These are phyloP conservation scores for Eilema sororculum DNA, from an alignment of 2,888 invertebrate species.

Conservation along the genomic window DNA sequence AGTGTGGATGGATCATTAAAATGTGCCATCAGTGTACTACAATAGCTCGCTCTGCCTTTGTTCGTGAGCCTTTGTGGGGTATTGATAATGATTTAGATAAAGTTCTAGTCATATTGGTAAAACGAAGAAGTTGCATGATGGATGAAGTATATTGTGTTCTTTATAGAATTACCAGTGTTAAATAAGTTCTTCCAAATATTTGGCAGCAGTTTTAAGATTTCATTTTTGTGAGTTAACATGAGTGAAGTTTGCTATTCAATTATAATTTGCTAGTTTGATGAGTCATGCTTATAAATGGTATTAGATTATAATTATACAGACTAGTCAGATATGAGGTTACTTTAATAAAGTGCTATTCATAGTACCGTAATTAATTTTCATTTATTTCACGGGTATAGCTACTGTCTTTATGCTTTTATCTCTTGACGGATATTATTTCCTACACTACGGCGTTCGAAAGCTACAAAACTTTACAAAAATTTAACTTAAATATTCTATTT, in stretches of 20 bases:
- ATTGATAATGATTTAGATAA: constrained; percentile 47
- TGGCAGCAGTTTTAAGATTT: neutral
- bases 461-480: no score
- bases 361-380: no score
- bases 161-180: neutral
- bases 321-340: neutral
- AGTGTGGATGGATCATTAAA: constrained; percentile 47
- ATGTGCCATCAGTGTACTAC: constrained; percentile 41
- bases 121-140: constrained; percentile 4
- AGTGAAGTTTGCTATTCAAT: neutral
- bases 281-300: neutral
- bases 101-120: constrained; percentile 12
- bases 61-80: constrained; percentile 40
- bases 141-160: neutral
- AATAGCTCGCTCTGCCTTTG: constrained; percentile 45
- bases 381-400: no score
- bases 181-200: no score
- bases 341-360: neutral
- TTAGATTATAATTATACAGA: neutral
- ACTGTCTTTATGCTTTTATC: no score
- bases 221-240: neutral
- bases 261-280: neutral
- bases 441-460: no score
- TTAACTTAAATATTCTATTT: no score
- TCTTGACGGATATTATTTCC: no score